Base-by-base conservation (phyloP, 2,888 invertebrate species). In the Vanessa cardui region DNA sequence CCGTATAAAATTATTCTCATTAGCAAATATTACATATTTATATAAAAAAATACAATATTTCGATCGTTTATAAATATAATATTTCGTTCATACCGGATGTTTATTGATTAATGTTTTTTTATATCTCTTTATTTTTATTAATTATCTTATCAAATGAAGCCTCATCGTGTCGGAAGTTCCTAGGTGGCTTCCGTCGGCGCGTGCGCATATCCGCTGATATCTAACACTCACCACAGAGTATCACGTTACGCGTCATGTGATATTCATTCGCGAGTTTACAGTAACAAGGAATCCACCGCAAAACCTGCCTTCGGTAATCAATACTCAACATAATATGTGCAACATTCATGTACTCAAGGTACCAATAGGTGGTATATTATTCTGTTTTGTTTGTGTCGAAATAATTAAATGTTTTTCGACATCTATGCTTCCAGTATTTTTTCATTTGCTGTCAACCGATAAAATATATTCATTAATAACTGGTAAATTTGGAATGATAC, bases 111-210 rank as follows among this genome's bases (percentile, higher is more conserved):
- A 45, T 52, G 18, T 39, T 58, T 62, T n/a, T 63, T 33, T 31
- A 9, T 31, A 21, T 33, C 64, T 50, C 20, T 33, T 59, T 21
- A 26, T 26, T 26, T 26, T 26, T 26, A 26, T 26, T 44, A 26
- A 67, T 65, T 68, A 63, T 70, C 63, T 64, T 62, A 67, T 72
- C 73, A 68, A 69, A 58, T 84, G 90, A 91, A 90, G 82, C 89
- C 91, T 85, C 89, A 89, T 90, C 89, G 80, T 80, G 84, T 84
- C 84, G 90, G 89, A 89, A 85, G 81, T 77, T 74, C 60, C 81
- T 84, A 80, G 87, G 86, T 80, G 84, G 83, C 84, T 87, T 90
- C 90, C 90, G 87, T 77, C 83, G 80, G 81, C 88, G 87, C 89
- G 85, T 84, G 89, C 88, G 88, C 89, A 85, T 70, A 72, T 74